Evolutionary conservation across 2,797 vertebrate genomes (phyloP).

Genomic region (Xiphophorus birchmanni): DNA sequence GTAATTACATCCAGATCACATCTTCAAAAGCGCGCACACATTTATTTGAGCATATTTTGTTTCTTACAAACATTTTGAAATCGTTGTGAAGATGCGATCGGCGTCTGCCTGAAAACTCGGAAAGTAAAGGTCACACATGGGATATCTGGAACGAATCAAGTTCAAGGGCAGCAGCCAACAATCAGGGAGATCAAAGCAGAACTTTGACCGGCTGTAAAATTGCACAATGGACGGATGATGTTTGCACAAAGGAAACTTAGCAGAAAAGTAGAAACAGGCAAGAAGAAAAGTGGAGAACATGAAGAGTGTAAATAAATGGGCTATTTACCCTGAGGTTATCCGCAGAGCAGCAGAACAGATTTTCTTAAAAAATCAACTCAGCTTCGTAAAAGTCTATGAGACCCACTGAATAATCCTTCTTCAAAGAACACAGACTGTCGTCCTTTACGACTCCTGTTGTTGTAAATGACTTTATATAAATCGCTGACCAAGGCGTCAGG

Average conservation of each 20-base stretch:
- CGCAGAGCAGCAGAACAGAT: background rate
- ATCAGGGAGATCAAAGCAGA: background rate
- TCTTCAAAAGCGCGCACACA: background rate
- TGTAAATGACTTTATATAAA: background rate
- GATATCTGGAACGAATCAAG: background rate
- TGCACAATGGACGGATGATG: background rate
- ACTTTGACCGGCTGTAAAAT: constrained; percentile 8
- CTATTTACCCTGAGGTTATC: background rate
- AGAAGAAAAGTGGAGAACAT: background rate
- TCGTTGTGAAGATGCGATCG: background rate
- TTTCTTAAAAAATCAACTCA: background rate
- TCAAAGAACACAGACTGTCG: background rate
- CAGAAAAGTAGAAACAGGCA: constrained; percentile 1
- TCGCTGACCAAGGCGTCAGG: background rate
- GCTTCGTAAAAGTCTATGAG: background rate
- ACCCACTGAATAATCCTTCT: background rate
- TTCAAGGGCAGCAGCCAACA: constrained; percentile 9
- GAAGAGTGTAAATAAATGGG: background rate
- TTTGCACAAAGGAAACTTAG: background rate
- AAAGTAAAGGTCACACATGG: background rate
- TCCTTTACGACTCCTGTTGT: background rate
- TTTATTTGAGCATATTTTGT: background rate
- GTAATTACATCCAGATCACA: background rate
- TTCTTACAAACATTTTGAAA: background rate
- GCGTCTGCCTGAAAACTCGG: background rate